A percentile compares a stretch with the other conserved stretches of the same genome.
These are phyloP conservation scores for Gila robusta DNA, from an alignment of 2,797 vertebrate species.

Conservation along the genomic window DNA sequence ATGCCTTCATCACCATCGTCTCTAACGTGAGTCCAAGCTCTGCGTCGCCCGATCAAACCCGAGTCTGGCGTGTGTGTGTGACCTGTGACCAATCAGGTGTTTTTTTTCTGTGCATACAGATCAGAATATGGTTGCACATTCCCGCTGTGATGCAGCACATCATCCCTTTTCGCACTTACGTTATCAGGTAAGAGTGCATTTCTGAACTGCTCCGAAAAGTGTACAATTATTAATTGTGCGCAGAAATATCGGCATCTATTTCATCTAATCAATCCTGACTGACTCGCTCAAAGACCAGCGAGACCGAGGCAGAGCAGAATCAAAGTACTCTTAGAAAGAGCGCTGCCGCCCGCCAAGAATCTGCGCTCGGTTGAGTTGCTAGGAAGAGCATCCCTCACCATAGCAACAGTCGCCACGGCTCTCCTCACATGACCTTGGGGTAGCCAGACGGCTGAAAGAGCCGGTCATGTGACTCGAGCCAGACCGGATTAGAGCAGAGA, in stretches of 20 bases:
- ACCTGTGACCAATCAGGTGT: neutral
- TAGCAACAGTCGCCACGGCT: slow-evolving; percentile 75
- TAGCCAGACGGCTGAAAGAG: slow-evolving; percentile 58
- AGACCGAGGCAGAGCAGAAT: neutral
- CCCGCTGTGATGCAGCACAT: slow-evolving; percentile 99
- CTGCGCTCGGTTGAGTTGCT: slow-evolving; percentile 69
- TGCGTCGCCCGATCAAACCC: neutral
- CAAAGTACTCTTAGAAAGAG: slow-evolving; percentile 18
- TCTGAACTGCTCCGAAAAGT: neutral
- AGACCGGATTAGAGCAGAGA: slow-evolving; percentile 48
- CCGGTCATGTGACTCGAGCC: slow-evolving; percentile 68
- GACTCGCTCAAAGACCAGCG: neutral
- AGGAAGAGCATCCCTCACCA: slow-evolving; percentile 78
- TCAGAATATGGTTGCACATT: slow-evolving; percentile 97
- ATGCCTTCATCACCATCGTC: slow-evolving; percentile 98
- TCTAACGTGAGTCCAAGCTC: slow-evolving; percentile 90
- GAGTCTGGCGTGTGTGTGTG: neutral
- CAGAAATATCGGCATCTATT: neutral
- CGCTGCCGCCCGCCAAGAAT: slow-evolving; percentile 11
- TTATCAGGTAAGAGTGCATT: slow-evolving; percentile 87
- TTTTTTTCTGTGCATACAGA: slow-evolving; percentile 66
- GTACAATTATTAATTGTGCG: neutral
- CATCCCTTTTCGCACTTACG: slow-evolving; percentile 97
- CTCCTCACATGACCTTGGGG: slow-evolving; percentile 76
- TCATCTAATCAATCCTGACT: neutral